These are phyloP conservation scores for Ammodramus savannarum DNA, from an alignment of 2,113 vertebrate species.

Conservation along the genomic window DNA sequence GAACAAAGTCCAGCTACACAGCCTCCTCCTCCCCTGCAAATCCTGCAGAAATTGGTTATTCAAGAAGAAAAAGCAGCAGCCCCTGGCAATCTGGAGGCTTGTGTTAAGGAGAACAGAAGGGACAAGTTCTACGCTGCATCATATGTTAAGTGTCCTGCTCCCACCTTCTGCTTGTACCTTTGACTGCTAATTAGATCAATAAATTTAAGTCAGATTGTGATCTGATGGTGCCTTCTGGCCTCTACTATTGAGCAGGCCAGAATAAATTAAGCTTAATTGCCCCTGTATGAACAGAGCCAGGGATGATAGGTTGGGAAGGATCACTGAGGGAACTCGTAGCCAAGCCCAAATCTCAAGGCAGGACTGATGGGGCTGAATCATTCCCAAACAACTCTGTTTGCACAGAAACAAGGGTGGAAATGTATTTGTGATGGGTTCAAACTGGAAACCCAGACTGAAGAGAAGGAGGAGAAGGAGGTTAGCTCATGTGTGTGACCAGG, in stretches of 20 bases:
- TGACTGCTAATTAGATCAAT: constrained; percentile 47
- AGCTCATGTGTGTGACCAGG: background rate
- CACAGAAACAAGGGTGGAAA: background rate
- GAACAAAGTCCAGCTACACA: background rate
- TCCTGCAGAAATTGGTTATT: constrained; percentile 9
- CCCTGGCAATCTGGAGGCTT: background rate
- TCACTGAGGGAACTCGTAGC: background rate
- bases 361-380: background rate
- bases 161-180: background rate
- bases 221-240: constrained; percentile 49
- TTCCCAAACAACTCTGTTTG: background rate
- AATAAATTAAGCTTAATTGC: constrained; percentile 51
- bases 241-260: background rate
- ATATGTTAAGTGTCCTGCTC: background rate
- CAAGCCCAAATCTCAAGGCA: background rate
- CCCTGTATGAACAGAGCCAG: background rate
- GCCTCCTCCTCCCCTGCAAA: background rate
- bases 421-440: background rate
- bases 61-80: background rate
- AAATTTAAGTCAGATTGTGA: constrained; percentile 13
- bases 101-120: background rate
- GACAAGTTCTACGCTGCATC: background rate
- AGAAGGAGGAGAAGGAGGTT: background rate
- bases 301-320: background rate
- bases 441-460: background rate